Conservation (phyloP, 2,888 invertebrate species). For the Melinopterus prodromus region DNA sequence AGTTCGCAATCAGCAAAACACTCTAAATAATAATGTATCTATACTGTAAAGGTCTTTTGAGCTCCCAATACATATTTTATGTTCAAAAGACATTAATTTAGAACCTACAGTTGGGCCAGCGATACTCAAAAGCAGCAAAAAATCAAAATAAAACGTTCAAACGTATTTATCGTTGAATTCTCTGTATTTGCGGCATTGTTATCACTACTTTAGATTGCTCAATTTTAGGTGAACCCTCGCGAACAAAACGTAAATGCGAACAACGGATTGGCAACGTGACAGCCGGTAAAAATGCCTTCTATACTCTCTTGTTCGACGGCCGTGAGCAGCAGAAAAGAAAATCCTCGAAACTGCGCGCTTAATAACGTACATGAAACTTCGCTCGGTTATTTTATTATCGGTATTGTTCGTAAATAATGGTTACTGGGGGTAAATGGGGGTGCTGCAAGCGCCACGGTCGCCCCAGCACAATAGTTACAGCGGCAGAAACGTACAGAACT, state of each 20-base stretch:
- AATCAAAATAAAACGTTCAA: no score
- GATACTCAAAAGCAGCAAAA: no score
- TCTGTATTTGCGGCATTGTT: not conserved
- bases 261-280: constrained; percentile 4
- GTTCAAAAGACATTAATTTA: no score
- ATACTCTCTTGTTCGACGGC: not conserved
- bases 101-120: no score
- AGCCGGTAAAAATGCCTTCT: not conserved
- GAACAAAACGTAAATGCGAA: not conserved
- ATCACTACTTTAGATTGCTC: not conserved
- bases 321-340: not conserved
- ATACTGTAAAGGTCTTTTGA: no score
- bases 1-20: no score
- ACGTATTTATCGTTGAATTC: not conserved
- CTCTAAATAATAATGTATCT: no score
- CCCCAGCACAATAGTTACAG: constrained; percentile 16
- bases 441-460: not conserved
- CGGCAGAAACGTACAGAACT: constrained; percentile 16
- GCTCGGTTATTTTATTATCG: constrained; percentile 6
- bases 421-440: constrained; percentile 5
- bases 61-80: no score
- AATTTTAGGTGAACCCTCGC: not conserved
- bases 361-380: not conserved
- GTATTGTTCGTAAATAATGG: constrained; percentile 19
- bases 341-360: not conserved